Evolutionary conservation across 2,113 vertebrate species (phyloP).

Genomic region (Micromys minutus): DNA sequence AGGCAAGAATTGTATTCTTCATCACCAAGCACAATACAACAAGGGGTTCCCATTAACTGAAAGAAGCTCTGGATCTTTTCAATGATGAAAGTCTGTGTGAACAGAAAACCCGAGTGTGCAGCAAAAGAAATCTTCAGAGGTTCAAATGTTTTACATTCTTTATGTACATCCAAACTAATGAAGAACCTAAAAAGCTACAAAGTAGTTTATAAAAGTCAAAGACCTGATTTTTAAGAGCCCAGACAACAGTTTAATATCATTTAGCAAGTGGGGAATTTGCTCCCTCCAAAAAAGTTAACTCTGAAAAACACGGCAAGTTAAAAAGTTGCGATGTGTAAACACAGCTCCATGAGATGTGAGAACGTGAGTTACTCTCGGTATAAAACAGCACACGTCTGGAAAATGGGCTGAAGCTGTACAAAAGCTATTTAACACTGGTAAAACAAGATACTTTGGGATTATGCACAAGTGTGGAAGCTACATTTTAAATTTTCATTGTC

Average conservation of each 20-base stretch:
- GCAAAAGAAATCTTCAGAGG: constrained; percentile 34
- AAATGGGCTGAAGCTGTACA: constrained; percentile 79
- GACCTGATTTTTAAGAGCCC: constrained; percentile 68
- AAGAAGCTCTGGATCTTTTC: constrained; percentile 61
- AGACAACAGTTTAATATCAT: constrained; percentile 62
- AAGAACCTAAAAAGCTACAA: constrained; percentile 71
- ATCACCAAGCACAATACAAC: constrained; percentile 47
- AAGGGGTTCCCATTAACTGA: constrained; percentile 56
- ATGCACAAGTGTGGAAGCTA: constrained; percentile 83
- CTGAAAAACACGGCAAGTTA: constrained; percentile 75
- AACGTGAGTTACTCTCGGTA: constrained; percentile 82
- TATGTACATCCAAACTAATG: constrained; percentile 56
- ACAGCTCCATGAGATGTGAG: constrained; percentile 79
- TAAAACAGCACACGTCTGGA: constrained; percentile 81
- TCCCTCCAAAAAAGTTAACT: constrained; percentile 70
- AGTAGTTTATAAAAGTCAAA: constrained; percentile 61
- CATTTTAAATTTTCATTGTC: constrained; percentile 78
- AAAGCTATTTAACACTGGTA: constrained; percentile 85
- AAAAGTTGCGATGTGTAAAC: constrained; percentile 83
- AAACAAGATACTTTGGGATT: constrained; percentile 85
- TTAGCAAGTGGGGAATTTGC: constrained; percentile 64
- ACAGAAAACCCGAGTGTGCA: constrained; percentile 34
- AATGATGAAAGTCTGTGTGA: constrained; percentile 15
- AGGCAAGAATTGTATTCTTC: constrained; percentile 57
- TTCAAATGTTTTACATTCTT: constrained; percentile 24